These are phyloP conservation scores for Nycteola revayana DNA, from an alignment of 2,888 invertebrate genomes.

Conservation along the genomic window DNA sequence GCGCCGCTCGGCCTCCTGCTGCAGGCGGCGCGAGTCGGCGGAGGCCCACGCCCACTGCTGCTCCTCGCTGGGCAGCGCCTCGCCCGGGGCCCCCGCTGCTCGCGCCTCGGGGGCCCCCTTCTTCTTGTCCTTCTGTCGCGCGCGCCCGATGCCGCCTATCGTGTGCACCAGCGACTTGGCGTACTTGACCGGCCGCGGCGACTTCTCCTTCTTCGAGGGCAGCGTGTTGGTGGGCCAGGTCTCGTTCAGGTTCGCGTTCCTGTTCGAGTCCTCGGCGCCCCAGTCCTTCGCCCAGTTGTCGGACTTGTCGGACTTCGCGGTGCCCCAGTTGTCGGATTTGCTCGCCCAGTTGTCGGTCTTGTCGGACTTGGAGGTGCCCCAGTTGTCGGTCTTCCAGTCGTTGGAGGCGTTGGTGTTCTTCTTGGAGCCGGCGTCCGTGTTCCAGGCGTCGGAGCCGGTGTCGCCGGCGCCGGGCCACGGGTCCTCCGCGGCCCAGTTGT, in stretches of 20 bases:
- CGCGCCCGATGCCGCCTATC: slow-evolving; percentile 70
- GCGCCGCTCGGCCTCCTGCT: slow-evolving; percentile 81
- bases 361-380: slow-evolving; percentile 33
- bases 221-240: slow-evolving; percentile 70
- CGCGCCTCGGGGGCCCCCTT: slow-evolving; percentile 40
- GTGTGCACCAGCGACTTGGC: slow-evolving; percentile 72
- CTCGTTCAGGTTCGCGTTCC: slow-evolving; percentile 58
- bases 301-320: slow-evolving; percentile 37
- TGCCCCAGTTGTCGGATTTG: slow-evolving; percentile 52
- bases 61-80: slow-evolving; percentile 79
- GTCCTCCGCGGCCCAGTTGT: slow-evolving; percentile 62
- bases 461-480: slow-evolving; percentile 51
- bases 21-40: slow-evolving; percentile 84
- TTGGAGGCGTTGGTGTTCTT: slow-evolving; percentile 29
- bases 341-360: slow-evolving; percentile 57
- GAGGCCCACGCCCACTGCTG: slow-evolving; percentile 89
- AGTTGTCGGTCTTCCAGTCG: slow-evolving; percentile 31
- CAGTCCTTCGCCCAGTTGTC: slow-evolving; percentile 62
- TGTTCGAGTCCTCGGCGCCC: slow-evolving; percentile 48
- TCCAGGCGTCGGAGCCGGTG: slow-evolving; percentile 56
- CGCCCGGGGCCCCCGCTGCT: slow-evolving; percentile 50
- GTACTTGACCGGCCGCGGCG: slow-evolving; percentile 73
- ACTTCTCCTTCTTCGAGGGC: slow-evolving; percentile 71
- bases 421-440: slow-evolving; percentile 36
- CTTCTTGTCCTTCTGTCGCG: slow-evolving; percentile 64